phyloP scores from a whole-genome alignment of 92 coral and sea anemone species.

The Porites lobata region DNA sequence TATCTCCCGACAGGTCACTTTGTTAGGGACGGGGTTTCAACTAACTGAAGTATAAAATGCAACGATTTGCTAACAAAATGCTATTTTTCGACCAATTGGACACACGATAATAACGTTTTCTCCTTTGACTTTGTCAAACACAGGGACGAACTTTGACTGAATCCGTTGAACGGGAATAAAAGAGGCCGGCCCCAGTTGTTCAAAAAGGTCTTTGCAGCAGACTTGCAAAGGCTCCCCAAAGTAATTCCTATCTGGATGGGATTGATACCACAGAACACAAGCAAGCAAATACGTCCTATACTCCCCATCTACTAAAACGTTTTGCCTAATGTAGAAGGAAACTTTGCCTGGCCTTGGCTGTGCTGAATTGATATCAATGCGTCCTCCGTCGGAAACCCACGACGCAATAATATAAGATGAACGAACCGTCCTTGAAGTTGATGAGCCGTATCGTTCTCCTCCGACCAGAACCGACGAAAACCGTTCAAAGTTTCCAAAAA shows the following conservation, averaged over 20 bases:
- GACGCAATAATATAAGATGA: constrained; percentile 52
- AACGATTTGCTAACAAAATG: not conserved
- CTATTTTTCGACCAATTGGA: not conserved
- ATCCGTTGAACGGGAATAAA: constrained; percentile 75
- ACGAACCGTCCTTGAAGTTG: constrained; percentile 36
- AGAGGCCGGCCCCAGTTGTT: constrained; percentile 61
- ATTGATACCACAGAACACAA: constrained; percentile 50
- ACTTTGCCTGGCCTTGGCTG: constrained; percentile 60
- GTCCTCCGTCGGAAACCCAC: constrained; percentile 61
- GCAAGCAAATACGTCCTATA: constrained; percentile 42
- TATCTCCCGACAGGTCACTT: too few relatives aligned
- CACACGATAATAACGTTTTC: not conserved
- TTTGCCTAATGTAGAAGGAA: constrained; percentile 50
- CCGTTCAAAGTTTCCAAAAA: constrained; percentile 18
- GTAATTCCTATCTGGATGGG: constrained; percentile 23
- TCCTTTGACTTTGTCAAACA: not conserved
- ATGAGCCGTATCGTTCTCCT: constrained; percentile 55
- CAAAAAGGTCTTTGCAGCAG: constrained; percentile 61
- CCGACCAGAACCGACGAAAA: constrained; percentile 31
- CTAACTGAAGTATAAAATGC: too few relatives aligned
- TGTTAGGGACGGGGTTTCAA: too few relatives aligned
- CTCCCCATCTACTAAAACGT: constrained; percentile 42
- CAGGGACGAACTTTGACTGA: constrained; percentile 1
- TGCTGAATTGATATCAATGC: constrained; percentile 8
- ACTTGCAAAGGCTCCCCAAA: constrained; percentile 63